Evolutionary conservation across 2,113 vertebrate genomes (phyloP), one percentile per base, ranked within the genome.

Genomic region (Danionella cerebrum): DNA sequence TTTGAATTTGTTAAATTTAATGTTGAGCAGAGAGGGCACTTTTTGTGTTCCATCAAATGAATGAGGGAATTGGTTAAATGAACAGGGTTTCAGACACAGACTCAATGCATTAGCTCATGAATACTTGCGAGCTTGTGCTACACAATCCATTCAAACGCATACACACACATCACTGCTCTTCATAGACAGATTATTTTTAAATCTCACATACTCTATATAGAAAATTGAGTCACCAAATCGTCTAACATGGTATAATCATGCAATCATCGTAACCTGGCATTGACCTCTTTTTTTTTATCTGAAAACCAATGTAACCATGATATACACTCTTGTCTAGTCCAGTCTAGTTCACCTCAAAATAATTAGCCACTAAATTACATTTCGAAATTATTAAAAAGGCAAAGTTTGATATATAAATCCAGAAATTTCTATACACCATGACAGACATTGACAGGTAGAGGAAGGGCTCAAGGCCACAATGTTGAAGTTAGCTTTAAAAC

Each of bases 1-100:
- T 74, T 35, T 33, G 66, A 71, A 71, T 77, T 69, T 77, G 76
- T 74, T 71, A 71, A 53, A 71, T 74, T 74, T 71, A 74, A 71
- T 59, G 5, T 71, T 65, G 67, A 75, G 73, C 60, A 48, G 69
- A 12, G 58, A 63, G 50, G 50, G 72, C 70, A 53, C 60, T 68
- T 71, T 48, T 57, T 76, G 51, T 50, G 38, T 25, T 21, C 41
- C 65, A 66, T 71, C 47, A 74, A 72, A 66, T 68, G 71, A 64
- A 68, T 19, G 47, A 58, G 53, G 18, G 48, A 65, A 69, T 74
- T 24, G 33, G 41, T 59, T 64, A 70, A 73, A 76, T 73, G 63
- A 76, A 66, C 27, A 52, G 12, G n/a, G 53, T 47, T 64, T 58
- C 24, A 51, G 27, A n/a, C n/a, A n/a, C n/a, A 67, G 55, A 70